phyloP scores from a whole-genome alignment of 2,113 vertebrate genomes.

The Dasyurus viverrinus region DNA sequence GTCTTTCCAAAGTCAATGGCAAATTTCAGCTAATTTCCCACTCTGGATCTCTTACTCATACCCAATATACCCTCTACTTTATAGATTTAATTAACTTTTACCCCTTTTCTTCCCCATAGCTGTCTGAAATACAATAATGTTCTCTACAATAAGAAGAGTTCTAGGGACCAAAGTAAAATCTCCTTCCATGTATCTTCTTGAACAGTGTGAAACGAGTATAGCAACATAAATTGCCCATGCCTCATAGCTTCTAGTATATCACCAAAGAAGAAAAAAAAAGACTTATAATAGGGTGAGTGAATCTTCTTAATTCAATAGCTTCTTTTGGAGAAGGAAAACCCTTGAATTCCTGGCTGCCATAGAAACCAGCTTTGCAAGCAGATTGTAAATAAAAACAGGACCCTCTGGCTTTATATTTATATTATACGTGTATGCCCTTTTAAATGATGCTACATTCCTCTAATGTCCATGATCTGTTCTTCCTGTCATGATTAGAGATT shows the following conservation, averaged over 20 bases:
- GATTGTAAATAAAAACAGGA: conserved; percentile 69
- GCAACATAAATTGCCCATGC: conserved; percentile 37
- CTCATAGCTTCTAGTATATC: conserved; percentile 51
- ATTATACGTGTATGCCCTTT: conserved; percentile 63
- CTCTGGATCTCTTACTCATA: neutral
- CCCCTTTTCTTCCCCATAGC: conserved; percentile 37
- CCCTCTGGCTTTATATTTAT: conserved; percentile 65
- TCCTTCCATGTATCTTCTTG: neutral
- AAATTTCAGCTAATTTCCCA: conserved; percentile 68
- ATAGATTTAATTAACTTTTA: conserved; percentile 66
- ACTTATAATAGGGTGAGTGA: conserved; percentile 66
- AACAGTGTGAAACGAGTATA: conserved; percentile 20
- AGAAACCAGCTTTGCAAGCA: conserved; percentile 76
- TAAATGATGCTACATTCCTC: conserved; percentile 62
- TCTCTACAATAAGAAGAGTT: conserved; percentile 26
- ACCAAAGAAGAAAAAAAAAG: conserved; percentile 68
- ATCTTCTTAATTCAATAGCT: conserved; percentile 71
- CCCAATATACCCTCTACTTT: conserved; percentile 29
- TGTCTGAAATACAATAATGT: conserved; percentile 54
- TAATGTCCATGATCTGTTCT: conserved; percentile 27
- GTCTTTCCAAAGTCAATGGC: conserved; percentile 59
- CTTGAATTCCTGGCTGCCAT: conserved; percentile 73
- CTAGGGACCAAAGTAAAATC: conserved; percentile 52
- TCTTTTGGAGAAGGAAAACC: conserved; percentile 11
- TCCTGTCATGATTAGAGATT: conserved; percentile 44